These are phyloP conservation scores for Sesia apiformis DNA, from an alignment of 2,888 invertebrate genomes.

Conservation along the genomic window DNA sequence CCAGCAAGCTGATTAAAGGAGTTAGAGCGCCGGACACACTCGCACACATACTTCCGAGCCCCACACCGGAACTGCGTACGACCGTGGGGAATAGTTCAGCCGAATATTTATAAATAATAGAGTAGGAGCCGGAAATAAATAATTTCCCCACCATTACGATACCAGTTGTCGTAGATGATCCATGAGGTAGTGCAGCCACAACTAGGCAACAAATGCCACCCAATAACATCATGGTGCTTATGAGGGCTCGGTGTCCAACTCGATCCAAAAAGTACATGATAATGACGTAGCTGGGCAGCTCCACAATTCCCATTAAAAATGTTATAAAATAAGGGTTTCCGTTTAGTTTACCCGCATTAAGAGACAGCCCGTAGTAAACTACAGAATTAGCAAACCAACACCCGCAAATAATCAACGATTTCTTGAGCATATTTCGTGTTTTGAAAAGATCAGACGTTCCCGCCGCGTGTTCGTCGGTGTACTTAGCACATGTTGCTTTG, in stretches of 20 bases:
- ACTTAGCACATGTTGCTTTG: constrained; percentile 64
- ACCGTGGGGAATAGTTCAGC: constrained; percentile 91
- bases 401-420: constrained; percentile 85
- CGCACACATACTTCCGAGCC: constrained; percentile 89
- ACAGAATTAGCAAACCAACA: constrained; percentile 92
- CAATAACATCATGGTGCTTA: constrained; percentile 84
- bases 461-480: constrained; percentile 64
- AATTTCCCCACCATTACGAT: constrained; percentile 87
- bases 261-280: constrained; percentile 84
- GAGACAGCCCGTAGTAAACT: constrained; percentile 88
- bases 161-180: constrained; percentile 74
- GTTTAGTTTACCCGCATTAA: constrained; percentile 84
- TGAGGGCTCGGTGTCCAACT: constrained; percentile 83
- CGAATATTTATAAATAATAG: constrained; percentile 90
- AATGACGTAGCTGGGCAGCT: constrained; percentile 85
- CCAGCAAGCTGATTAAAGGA: constrained; percentile 84
- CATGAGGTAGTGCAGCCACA: constrained; percentile 80
- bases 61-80: constrained; percentile 87
- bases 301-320: constrained; percentile 85
- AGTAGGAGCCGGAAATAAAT: constrained; percentile 89
- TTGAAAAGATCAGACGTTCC: constrained; percentile 84
- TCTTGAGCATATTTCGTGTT: constrained; percentile 84
- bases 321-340: constrained; percentile 88
- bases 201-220: constrained; percentile 86
- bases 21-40: constrained; percentile 87